Base-by-base conservation (phyloP, 2,888 invertebrate genomes). In the Eumerus sabulonum region DNA sequence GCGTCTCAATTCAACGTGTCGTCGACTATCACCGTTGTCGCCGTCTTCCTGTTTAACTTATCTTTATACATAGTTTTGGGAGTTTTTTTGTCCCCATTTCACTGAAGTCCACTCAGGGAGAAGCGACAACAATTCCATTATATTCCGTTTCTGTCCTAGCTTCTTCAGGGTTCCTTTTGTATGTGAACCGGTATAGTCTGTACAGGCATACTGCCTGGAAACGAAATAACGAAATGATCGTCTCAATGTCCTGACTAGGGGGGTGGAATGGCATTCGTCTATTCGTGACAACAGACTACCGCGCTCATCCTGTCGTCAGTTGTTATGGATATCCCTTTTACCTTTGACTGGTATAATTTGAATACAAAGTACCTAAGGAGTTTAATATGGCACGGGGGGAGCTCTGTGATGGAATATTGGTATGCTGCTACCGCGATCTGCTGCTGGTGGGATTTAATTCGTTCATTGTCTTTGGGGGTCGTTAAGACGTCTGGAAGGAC, bases 321-420 rank as follows among this genome's bases (percentile, higher is more conserved):
- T 76, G 76, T 76, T 64, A 76, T 76, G 76, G 76, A 76, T 76
- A 76, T 76, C 70, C 76, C 64, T 76, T 63, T 76, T 76, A 76
- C 76, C 76, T 76, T 76, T 76, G 76, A 64, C 76, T 68, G 63
- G 63, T 70, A 70, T 76, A 76, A 76, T 76, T 76, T 76, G 76
- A 76, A 76, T 76, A 70, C 76, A 76, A 76, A 76, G 64, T 76
- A 76, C 27, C 27, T 76, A 76, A 70, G 76, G 76, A 76, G 59
- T 70, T 70, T 70, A 76, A 63, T 48, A 63, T 64, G 57, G 51
- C 9, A 51, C 5, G 19, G 68, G 14, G 19, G 68, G 14, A 53
- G 48, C 27, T 27, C 40, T 11, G 3, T 11, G 40, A 5, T 11
- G 40, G 11, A 7, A 9, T 40, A 11, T 27, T 27, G 2, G 57